phyloP scores from a whole-genome alignment of 2,888 invertebrate species.

The Caenorhabditis sp. region DNA sequence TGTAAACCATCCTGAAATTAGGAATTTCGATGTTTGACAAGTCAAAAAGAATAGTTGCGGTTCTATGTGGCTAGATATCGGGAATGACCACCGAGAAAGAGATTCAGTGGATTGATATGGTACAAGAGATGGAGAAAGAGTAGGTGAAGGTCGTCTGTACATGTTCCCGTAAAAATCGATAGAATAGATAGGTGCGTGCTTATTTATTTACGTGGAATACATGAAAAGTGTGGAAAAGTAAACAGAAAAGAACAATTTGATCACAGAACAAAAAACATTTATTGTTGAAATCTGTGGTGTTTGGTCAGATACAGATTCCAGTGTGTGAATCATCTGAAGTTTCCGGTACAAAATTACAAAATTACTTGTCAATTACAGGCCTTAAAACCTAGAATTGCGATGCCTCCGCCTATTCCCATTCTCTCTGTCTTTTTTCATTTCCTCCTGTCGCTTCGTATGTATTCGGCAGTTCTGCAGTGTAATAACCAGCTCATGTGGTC shows the following conservation, averaged over 20 bases:
- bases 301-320: constrained; percentile 9
- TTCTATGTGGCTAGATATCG: not conserved
- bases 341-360: not conserved
- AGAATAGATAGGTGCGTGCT: not conserved
- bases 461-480: not conserved
- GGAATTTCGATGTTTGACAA: not conserved
- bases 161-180: constrained; percentile 19
- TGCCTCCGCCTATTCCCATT: not conserved
- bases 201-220: constrained; percentile 4
- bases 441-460: not conserved
- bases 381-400: not conserved
- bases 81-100: constrained; percentile 9
- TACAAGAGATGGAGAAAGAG: constrained; percentile 29
- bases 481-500: not conserved
- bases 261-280: not conserved
- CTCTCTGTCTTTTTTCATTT: constrained; percentile 3
- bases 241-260: constrained; percentile 2
- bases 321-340: constrained; percentile 16
- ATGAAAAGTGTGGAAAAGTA: constrained; percentile 1
- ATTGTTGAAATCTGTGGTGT: not conserved
- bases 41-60: not conserved
- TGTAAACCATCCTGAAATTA: constrained; percentile 47
- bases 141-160: constrained; percentile 55
- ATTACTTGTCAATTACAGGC: constrained; percentile 8
- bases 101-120: constrained; percentile 40